Conservation (phyloP, 1,140 invertebrate genomes). For the Popillia japonica region DNA sequence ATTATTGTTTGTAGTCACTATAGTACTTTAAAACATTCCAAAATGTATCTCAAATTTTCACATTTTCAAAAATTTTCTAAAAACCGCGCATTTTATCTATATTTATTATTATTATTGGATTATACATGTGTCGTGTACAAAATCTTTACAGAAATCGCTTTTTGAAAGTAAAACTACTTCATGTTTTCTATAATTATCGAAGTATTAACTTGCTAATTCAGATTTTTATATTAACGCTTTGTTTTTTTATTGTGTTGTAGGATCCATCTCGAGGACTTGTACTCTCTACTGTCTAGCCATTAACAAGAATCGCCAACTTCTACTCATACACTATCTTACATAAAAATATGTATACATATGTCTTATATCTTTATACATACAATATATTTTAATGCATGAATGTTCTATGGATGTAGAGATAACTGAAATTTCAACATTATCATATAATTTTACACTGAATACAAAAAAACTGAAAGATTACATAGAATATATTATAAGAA, state of each 20-base stretch:
- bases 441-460: not conserved
- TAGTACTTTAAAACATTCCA: too few species aligned
- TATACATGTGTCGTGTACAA: too few species aligned
- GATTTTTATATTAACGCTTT: not conserved
- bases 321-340: not conserved
- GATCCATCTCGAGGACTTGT: conserved; percentile 4
- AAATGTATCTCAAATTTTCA: too few species aligned
- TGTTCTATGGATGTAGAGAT: not conserved
- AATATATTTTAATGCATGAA: not conserved
- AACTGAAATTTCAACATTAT: not conserved
- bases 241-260: not conserved
- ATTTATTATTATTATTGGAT: too few species aligned
- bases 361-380: conserved; percentile 13
- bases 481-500: not conserved
- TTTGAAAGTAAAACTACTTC: too few species aligned
- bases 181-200: too few species aligned
- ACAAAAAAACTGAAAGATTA: not conserved
- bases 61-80: too few species aligned
- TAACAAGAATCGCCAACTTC: not conserved
- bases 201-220: too few species aligned
- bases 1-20: too few species aligned
- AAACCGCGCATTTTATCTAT: too few species aligned
- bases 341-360: not conserved
- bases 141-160: too few species aligned
- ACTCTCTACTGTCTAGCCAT: conserved; percentile 30